Percentiles rank a stretch among this genome's conserved stretches.
Evolutionary conservation across 2,113 vertebrate genomes (phyloP).

Genomic region (Theristicus caerulescens): DNA sequence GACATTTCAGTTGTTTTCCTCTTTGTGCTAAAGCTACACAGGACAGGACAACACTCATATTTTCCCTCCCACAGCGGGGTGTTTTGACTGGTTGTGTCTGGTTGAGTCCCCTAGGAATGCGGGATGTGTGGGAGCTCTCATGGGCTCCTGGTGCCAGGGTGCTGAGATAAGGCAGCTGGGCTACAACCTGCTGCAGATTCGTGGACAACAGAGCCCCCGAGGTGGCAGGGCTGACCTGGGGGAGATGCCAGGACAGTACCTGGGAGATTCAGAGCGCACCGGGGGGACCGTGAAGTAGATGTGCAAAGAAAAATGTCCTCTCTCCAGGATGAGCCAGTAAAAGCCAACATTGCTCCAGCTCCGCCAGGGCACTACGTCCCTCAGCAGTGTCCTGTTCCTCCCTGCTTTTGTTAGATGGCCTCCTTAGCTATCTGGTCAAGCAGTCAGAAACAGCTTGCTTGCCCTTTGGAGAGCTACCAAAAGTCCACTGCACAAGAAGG

Average conservation of each 20-base stretch:
- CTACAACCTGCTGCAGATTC: neutral
- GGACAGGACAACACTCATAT: neutral
- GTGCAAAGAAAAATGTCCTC: neutral
- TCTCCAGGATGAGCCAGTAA: neutral
- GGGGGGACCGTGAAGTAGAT: neutral
- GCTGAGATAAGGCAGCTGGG: neutral
- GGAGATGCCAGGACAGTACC: neutral
- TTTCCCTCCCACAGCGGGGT: neutral
- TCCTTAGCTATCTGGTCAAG: neutral
- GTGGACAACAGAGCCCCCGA: neutral
- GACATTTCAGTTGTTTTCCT: constrained; percentile 30
- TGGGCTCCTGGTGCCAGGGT: neutral
- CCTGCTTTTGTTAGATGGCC: neutral
- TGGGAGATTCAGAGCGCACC: neutral
- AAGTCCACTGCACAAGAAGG: neutral
- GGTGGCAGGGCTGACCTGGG: neutral
- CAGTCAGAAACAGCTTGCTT: neutral
- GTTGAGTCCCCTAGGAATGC: neutral
- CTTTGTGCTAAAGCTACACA: neutral
- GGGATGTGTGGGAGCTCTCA: neutral
- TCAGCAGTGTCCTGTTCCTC: neutral
- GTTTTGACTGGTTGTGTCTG: neutral
- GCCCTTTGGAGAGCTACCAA: neutral
- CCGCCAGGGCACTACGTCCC: accelerated
- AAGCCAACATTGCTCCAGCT: neutral